These are phyloP conservation scores for Todiramphus chloris DNA, from an alignment of 2,113 vertebrate genomes.

Conservation along the genomic window DNA sequence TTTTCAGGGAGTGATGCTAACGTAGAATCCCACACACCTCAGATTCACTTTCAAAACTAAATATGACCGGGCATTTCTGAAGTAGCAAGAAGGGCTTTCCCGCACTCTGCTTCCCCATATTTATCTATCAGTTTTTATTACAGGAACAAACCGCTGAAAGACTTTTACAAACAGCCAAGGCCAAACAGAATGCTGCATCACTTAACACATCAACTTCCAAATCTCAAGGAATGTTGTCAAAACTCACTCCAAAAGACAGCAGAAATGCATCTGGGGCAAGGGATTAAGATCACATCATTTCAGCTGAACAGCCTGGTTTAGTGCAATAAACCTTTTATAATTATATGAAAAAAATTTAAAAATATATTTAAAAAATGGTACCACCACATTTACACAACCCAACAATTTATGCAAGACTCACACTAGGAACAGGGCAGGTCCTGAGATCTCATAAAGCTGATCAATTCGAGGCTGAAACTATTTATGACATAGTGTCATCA, in stretches of 20 bases:
- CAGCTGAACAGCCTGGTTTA: background rate
- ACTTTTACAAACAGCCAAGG: background rate
- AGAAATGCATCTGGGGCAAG: background rate
- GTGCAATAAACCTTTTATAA: background rate
- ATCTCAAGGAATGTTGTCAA: background rate
- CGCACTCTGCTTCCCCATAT: background rate
- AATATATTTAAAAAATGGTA: background rate
- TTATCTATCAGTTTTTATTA: background rate
- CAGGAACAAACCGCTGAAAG: background rate
- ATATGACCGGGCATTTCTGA: background rate
- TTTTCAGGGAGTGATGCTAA: background rate
- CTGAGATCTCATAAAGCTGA: constrained; percentile 61
- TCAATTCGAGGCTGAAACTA: constrained; percentile 69
- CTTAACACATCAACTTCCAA: background rate
- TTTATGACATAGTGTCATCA: constrained; percentile 55
- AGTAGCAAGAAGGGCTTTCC: background rate
- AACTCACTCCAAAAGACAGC: background rate
- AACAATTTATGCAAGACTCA: background rate
- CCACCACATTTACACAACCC: background rate
- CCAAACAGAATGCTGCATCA: background rate
- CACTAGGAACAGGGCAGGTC: constrained; percentile 19
- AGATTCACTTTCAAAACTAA: background rate
- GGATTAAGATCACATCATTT: background rate
- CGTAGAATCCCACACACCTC: background rate
- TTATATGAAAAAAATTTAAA: background rate